Base-by-base conservation (phyloP, 2,888 invertebrate genomes). In the Plemyria rubiginata region DNA sequence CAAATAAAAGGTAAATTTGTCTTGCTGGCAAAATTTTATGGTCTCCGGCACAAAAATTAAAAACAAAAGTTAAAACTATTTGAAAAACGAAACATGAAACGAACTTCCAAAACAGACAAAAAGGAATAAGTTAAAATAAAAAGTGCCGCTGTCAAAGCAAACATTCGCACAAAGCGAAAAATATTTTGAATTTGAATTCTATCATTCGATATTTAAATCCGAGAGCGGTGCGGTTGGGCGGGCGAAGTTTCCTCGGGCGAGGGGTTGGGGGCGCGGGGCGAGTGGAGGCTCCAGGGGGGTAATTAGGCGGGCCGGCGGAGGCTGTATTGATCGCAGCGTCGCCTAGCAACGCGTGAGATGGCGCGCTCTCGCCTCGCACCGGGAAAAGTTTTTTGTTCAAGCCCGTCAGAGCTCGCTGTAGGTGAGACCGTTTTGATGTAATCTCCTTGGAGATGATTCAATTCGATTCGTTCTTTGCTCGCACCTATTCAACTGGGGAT, bases 291-390 rank as follows among this genome's bases (percentile, higher is more conserved):
- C 68, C 68, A 73, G 79, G 74, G 78, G 80, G 86, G 88, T 90
- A 92, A 92, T 92, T 92, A 92, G 90, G 92, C 87, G 88, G 87
- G 90, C 92, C 88, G 91, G 90, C 88, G 91, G 92, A 91, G 92
- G 92, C 92, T 92, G 92, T 90, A 92, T 92, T 87, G 92, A 92
- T 92, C 92, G 85, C 78, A 67, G 81, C 86, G 92, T 92, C 81
- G 86, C 92, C 88, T 89, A 90, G 92, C 92, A 91, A 92, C 92
- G 87, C 82, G 84, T 77, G 90, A 89, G 91, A 91, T 88, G 90
- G 88, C 90, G 86, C 85, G 79, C 83, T 84, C 84, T 78, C 80
- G 84, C 80, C 85, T 83, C 85, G 81, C 82, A 80, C 84, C 78
- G 83, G 80, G 79, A 78, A 74, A 78, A 79, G 84, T 82, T 90